Percentiles rank a stretch among this genome's conserved stretches.
These are phyloP conservation scores for Propsilocerus akamusi DNA, from an alignment of 1,140 invertebrate species.

Conservation along the genomic window DNA sequence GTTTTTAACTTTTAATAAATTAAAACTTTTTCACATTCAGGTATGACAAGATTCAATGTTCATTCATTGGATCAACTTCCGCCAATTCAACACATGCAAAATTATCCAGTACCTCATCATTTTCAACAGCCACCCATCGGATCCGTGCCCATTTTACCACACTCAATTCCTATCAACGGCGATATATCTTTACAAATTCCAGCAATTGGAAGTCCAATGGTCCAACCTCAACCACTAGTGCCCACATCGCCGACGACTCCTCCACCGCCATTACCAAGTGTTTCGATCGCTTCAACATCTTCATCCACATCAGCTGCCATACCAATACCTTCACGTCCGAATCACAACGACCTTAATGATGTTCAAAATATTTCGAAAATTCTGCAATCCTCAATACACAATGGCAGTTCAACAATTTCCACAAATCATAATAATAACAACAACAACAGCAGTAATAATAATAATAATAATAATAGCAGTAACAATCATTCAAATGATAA, in stretches of 20 bases:
- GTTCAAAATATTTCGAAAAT: slow-evolving; percentile 23
- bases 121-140: not conserved
- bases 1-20: not conserved
- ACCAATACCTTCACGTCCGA: not conserved
- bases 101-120: not conserved
- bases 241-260: slow-evolving; percentile 11
- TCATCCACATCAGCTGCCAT: not conserved
- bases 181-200: not conserved
- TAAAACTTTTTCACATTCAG: not conserved
- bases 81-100: not conserved
- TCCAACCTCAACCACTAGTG: slow-evolving; percentile 11
- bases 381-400: slow-evolving; percentile 11
- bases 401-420: not conserved
- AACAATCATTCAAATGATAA: not conserved
- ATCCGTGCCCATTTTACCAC: not conserved
- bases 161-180: not conserved
- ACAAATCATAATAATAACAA: not conserved
- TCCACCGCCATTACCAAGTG: slow-evolving; percentile 17
- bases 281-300: not conserved
- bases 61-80: not conserved
- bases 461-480: not conserved
- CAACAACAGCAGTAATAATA: not conserved
- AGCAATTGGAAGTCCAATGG: slow-evolving; percentile 8
- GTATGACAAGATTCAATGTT: not conserved
- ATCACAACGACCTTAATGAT: slow-evolving; percentile 21